Percentiles rank a stretch among this genome's conserved stretches.
Conservation (phyloP, 2,888 invertebrate species). For the Erebia aethiops region DNA sequence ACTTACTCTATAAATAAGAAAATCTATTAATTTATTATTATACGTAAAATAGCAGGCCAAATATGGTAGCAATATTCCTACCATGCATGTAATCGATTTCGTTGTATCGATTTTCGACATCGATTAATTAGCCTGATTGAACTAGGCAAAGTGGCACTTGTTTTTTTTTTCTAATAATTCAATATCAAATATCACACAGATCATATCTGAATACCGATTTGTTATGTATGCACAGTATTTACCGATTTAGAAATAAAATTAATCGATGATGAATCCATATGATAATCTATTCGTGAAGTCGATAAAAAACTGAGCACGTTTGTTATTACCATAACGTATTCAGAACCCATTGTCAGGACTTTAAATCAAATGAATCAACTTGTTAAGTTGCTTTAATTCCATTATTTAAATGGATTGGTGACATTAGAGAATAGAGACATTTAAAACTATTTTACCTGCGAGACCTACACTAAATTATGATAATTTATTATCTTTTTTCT, state of each 20-base stretch:
- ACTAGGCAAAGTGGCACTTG: constrained; percentile 1
- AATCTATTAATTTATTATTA: not conserved
- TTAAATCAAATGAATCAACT: no score
- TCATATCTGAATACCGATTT: constrained; percentile 23
- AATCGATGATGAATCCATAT: not conserved
- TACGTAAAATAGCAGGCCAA: not conserved
- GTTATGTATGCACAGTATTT: constrained; percentile 19
- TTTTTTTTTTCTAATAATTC: constrained; percentile 10
- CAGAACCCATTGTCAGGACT: no score
- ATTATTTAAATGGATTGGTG: not conserved
- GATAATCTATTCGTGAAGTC: constrained; percentile 11
- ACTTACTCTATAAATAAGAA: no score
- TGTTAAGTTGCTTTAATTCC: not conserved
- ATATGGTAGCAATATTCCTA: not conserved
- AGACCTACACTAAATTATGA: no score
- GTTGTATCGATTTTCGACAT: constrained; percentile 23
- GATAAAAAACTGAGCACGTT: not conserved
- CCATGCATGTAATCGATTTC: constrained; percentile 15
- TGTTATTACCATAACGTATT: not conserved
- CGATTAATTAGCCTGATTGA: constrained; percentile 22
- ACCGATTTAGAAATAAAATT: constrained; percentile 18
- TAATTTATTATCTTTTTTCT: no score
- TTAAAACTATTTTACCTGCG: no score
- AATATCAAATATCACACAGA: constrained; percentile 22
- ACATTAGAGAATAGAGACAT: no score